A percentile compares a stretch with the other conserved stretches of the same genome.
Conservation (phyloP, 37 sponge, comb jelly and placozoan genomes). For the Lycopodina hypogea region DNA sequence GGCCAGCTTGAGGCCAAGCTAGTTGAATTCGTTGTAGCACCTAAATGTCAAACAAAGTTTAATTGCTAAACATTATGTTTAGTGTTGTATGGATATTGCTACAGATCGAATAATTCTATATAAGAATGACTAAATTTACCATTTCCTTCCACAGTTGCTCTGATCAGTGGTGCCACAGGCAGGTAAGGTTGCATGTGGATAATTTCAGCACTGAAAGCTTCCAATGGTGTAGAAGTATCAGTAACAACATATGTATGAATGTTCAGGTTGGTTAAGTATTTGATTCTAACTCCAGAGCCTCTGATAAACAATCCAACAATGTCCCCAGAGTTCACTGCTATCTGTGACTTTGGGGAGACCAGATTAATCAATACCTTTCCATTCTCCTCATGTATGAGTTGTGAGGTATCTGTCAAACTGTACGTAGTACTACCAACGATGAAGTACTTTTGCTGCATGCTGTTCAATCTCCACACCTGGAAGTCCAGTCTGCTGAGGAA, state of each 20-base stretch:
- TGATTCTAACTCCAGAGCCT: not conserved
- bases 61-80: not conserved
- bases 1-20: not conserved
- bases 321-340: not conserved
- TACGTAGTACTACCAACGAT: not conserved
- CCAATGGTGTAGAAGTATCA: not conserved
- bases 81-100: not conserved
- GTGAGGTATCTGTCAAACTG: not conserved
- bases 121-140: not conserved
- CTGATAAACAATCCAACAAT: slow-evolving; percentile 13
- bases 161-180: not conserved
- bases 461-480: slow-evolving; percentile 20
- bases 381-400: not conserved
- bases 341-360: not conserved
- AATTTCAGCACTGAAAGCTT: not conserved
- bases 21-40: not conserved
- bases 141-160: not conserved
- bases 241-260: not conserved
- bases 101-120: not conserved
- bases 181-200: not conserved
- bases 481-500: not conserved
- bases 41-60: not conserved
- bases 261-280: not conserved
- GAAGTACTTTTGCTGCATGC: not conserved
- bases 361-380: not conserved